Base-by-base conservation (phyloP, 1,140 invertebrate genomes). In the Penaeus vannamei region DNA sequence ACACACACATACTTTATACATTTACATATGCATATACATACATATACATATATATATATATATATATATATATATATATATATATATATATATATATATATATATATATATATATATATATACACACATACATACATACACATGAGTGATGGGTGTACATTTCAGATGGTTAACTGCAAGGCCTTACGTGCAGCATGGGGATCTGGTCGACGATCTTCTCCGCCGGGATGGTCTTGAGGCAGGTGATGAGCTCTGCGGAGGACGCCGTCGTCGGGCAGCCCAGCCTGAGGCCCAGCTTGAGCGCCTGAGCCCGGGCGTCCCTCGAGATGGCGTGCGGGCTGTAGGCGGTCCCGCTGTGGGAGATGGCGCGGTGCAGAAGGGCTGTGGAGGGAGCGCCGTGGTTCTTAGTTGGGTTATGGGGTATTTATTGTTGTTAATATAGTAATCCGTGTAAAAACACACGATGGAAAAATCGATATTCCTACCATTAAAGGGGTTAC, bases 281-380 rank as follows among this genome's bases (percentile, higher is more conserved):
- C n/a, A 91, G 53, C 46, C 61, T 3, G 4, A 64, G 61, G n/a
- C 88, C 88, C 19, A 91, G 77, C 53, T 87, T 87, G n/a, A 84
- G 36, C n/a, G 90, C 87, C n/a, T 88, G 61, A 0, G 46, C 46
- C 3, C 53, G 69, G 8, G 90, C 62, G 46, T 88, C 59, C 42
- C 89, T 84, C 5, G 83, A 60, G 36, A 91, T 88, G 86, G 90
- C 90, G 76, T 90, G 89, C n/a, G 90, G 90, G 26, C 82, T 87
- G 89, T 91, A 91, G 10, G 90, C 90, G 10, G 90, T 91, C 19
- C 90, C 90, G 64, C 89, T 90, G 85, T 88, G 90, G 23, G 90
- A 91, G 72, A 91, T 91, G 60, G 82, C 90, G 12, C 62, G 36
- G 14, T 86, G 82, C 8, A 91, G 23, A 26, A 90, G 64, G 19